These are phyloP conservation scores for Eugnorisma glareosa DNA, from an alignment of 2,888 invertebrate genomes.

Conservation along the genomic window DNA sequence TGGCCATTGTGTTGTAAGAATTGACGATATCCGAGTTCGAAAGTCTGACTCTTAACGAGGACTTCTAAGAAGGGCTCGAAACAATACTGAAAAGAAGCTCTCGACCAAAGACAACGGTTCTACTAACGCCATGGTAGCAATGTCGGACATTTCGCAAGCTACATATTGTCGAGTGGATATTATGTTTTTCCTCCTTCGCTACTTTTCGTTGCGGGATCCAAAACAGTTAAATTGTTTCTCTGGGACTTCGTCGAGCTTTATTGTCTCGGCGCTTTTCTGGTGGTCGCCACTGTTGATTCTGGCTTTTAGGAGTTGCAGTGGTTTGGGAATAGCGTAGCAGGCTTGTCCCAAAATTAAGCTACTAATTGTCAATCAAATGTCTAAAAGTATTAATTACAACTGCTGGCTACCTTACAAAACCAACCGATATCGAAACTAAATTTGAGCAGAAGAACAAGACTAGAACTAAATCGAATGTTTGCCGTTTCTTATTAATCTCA, in stretches of 20 bases:
- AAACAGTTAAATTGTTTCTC: not conserved
- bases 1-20: conserved; percentile 37
- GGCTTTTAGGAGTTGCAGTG: not conserved
- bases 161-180: not conserved
- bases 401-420: not conserved
- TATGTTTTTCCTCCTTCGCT: not conserved
- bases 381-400: not conserved
- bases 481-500: conserved; percentile 1
- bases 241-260: not conserved
- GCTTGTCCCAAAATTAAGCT: not conserved
- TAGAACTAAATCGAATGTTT: not conserved
- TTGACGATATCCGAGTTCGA: conserved; percentile 39
- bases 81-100: conserved; percentile 50
- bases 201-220: not conserved
- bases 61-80: conserved; percentile 37
- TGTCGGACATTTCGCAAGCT: conserved; percentile 26
- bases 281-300: not conserved
- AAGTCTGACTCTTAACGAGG: conserved; percentile 34
- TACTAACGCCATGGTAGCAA: conserved; percentile 7
- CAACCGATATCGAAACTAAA: not conserved
- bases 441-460: not conserved
- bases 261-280: not conserved
- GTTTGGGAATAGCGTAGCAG: not conserved
- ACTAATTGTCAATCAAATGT: not conserved
- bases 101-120: conserved; percentile 34